A percentile compares a stretch with the other conserved stretches of the same genome.
These are phyloP conservation scores for Callionymus lyra DNA, from an alignment of 2,113 vertebrate genomes.

Conservation along the genomic window DNA sequence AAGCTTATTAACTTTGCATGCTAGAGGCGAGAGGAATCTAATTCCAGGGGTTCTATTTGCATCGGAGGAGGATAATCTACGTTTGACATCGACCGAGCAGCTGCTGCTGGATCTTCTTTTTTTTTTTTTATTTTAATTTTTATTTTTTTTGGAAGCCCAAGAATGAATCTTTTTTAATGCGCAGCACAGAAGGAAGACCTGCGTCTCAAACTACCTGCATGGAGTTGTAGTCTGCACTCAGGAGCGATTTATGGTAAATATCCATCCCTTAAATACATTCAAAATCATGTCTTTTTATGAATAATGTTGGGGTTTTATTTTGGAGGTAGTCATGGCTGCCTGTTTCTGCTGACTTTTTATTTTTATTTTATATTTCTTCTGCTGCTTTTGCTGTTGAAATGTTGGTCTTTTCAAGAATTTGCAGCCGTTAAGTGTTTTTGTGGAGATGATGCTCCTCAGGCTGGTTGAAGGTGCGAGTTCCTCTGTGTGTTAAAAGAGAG, in stretches of 20 bases:
- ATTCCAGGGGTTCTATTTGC: slow-evolving; percentile 41
- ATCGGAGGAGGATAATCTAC: slow-evolving; percentile 51
- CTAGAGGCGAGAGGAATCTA: slow-evolving; percentile 49
- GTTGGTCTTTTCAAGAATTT: slow-evolving; percentile 55
- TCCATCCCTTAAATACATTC: slow-evolving; percentile 12
- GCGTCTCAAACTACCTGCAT: slow-evolving; percentile 59
- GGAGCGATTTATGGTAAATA: slow-evolving; percentile 73
- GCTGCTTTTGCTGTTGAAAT: slow-evolving; percentile 51
- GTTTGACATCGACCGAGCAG: slow-evolving; percentile 43
- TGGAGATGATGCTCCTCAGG: slow-evolving; percentile 39
- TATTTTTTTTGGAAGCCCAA: slow-evolving; percentile 38
- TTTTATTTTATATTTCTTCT: slow-evolving; percentile 4
- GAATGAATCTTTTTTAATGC: slow-evolving; percentile 59
- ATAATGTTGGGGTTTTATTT: too few relatives aligned
- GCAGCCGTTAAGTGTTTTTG: slow-evolving; percentile 53
- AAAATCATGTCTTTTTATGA: neutral
- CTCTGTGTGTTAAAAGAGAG: slow-evolving; percentile 2
- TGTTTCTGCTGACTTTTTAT: slow-evolving; percentile 8
- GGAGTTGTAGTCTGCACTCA: slow-evolving; percentile 64
- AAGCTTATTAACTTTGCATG: slow-evolving; percentile 54
- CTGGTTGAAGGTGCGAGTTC: slow-evolving; percentile 54
- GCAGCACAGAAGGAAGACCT: slow-evolving; percentile 38
- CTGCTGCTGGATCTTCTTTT: slow-evolving; percentile 26
- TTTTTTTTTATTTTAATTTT: too few relatives aligned
- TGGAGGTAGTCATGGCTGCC: slow-evolving; percentile 19